Evolutionary conservation across 2,113 vertebrate genomes (phyloP).

Genomic region (Propithecus coquereli): DNA sequence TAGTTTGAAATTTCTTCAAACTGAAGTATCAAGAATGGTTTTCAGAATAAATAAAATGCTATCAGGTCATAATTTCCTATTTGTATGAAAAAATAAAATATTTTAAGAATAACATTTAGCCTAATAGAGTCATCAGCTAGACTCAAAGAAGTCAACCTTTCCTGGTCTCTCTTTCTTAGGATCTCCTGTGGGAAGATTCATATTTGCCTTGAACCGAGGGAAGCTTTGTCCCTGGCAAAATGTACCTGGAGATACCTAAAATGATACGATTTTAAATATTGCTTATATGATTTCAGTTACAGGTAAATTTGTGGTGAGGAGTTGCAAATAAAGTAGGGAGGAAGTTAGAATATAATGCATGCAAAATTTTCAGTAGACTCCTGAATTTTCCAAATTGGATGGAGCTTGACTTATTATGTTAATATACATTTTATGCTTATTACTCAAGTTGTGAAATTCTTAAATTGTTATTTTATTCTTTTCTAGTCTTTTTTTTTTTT

Average conservation of each 20-base stretch:
- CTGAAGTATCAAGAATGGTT: not conserved
- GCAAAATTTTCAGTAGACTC: not conserved
- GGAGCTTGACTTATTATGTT: not conserved
- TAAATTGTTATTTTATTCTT: not conserved
- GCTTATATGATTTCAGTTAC: not conserved
- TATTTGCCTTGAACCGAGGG: not conserved
- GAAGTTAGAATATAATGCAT: not conserved
- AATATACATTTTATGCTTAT: not conserved
- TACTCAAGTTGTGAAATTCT: not conserved
- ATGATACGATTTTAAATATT: not conserved
- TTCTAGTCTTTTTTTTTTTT: too few relatives aligned
- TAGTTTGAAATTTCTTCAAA: slow-evolving; percentile 19
- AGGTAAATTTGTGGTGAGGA: not conserved
- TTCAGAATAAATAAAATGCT: slow-evolving; percentile 41
- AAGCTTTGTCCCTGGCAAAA: not conserved
- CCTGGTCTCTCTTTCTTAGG: not conserved
- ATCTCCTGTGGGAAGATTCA: not conserved
- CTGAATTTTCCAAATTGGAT: slow-evolving; percentile 19
- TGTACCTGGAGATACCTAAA: not conserved
- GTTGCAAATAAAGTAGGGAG: not conserved
- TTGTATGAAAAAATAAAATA: slow-evolving; percentile 8
- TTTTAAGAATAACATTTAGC: not conserved
- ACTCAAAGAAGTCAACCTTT: not conserved
- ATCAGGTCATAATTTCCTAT: not conserved
- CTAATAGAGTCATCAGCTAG: not conserved